Evolutionary conservation across 2,113 vertebrate species (phyloP).

Genomic region (Electrona antarctica): DNA sequence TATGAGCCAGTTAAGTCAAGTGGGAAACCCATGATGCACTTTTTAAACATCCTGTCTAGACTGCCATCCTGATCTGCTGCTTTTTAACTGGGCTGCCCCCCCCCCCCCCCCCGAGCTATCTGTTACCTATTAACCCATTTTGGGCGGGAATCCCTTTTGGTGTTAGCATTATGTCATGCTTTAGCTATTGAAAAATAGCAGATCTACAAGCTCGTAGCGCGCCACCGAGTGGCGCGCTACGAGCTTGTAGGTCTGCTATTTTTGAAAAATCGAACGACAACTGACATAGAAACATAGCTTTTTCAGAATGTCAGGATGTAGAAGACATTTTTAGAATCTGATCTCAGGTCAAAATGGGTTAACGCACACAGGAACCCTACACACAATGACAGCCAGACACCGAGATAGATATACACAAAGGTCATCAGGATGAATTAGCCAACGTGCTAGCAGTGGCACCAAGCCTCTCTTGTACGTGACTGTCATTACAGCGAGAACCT

Average conservation of each 20-base stretch:
- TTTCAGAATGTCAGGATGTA: no score
- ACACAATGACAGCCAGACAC: constrained; percentile 14
- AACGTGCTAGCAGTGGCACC: constrained; percentile 8
- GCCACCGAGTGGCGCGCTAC: no score
- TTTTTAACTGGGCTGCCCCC: constrained; percentile 11
- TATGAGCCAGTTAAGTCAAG: constrained; percentile 46
- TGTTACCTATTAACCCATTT: constrained; percentile 51
- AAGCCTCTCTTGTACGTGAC: background rate
- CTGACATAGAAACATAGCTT: no score
- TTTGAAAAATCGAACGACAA: no score
- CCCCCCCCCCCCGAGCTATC: constrained; percentile 28
- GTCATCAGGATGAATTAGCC: constrained; percentile 3
- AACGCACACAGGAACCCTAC: constrained; percentile 21
- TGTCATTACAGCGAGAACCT: background rate
- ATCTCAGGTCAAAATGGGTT: no score
- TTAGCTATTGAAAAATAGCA: no score
- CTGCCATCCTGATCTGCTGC: constrained; percentile 26
- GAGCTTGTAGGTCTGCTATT: no score
- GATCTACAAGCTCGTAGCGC: no score
- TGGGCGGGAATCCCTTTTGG: no score
- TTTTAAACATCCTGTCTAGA: constrained; percentile 65
- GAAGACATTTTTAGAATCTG: no score
- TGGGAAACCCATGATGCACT: background rate
- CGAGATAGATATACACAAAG: constrained; percentile 4
- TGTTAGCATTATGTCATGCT: no score